These are phyloP conservation scores for Protodeltote pygarga DNA, from an alignment of 2,888 invertebrate species.

Conservation along the genomic window DNA sequence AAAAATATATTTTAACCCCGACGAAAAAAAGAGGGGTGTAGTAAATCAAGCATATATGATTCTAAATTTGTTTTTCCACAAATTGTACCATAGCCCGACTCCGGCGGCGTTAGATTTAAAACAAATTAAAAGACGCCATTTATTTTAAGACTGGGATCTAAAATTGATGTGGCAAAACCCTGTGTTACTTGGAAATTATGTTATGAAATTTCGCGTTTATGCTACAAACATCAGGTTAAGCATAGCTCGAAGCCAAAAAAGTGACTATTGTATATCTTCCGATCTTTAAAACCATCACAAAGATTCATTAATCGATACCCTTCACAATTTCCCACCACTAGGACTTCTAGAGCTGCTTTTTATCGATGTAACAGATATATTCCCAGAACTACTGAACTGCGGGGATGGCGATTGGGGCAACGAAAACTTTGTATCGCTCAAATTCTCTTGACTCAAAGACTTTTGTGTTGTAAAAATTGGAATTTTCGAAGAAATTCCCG, in stretches of 20 bases:
- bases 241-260: not conserved
- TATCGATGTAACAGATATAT: slow-evolving; percentile 88
- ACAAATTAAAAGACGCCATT: slow-evolving; percentile 7
- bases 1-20: too few relatives aligned
- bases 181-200: too few relatives aligned
- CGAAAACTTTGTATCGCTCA: slow-evolving; percentile 74
- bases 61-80: slow-evolving; percentile 40
- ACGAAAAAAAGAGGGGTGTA: too few relatives aligned
- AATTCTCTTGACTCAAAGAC: slow-evolving; percentile 83
- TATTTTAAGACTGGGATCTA: too few relatives aligned
- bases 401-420: slow-evolving; percentile 78
- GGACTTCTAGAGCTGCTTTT: slow-evolving; percentile 87
- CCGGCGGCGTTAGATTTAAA: slow-evolving; percentile 3
- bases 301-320: slow-evolving; percentile 10
- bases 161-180: too few relatives aligned
- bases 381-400: slow-evolving; percentile 75
- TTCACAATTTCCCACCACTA: slow-evolving; percentile 78
- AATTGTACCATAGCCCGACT: slow-evolving; percentile 41
- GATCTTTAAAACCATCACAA: slow-evolving; percentile 23
- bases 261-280: too few relatives aligned
- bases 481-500: slow-evolving; percentile 81
- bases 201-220: too few relatives aligned
- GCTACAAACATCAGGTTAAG: not conserved
- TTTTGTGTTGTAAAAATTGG: slow-evolving; percentile 83
- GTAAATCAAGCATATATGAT: slow-evolving; percentile 35